phyloP scores from a whole-genome alignment of 1,140 invertebrate species.

The Zaprionus tsacasi region DNA sequence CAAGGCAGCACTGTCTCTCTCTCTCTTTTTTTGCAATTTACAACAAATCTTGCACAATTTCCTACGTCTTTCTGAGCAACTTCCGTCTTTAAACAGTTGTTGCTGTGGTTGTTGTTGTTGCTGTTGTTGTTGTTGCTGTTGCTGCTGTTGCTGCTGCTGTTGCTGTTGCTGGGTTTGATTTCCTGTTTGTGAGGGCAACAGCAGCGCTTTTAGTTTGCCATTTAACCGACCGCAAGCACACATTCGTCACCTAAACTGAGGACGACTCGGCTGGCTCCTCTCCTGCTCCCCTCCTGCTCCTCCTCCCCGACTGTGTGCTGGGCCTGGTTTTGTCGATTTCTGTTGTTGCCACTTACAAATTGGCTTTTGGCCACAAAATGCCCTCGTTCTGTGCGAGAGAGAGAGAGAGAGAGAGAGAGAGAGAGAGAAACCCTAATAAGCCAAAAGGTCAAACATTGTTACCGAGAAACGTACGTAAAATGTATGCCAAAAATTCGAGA shows the following conservation, averaged over 20 bases:
- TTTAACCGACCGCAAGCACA: constrained; percentile 59
- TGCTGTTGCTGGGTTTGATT: constrained; percentile 34
- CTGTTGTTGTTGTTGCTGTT: constrained; percentile 12
- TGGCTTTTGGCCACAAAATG: constrained; percentile 61
- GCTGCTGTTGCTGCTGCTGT: constrained; percentile 17
- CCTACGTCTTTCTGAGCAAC: constrained; percentile 18
- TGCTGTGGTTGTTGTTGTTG: not conserved
- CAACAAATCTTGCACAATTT: constrained; percentile 50
- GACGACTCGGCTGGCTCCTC: not conserved
- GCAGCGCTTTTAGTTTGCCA: constrained; percentile 53
- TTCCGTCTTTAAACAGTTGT: constrained; percentile 40
- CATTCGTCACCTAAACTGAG: constrained; percentile 53
- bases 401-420: too few species aligned
- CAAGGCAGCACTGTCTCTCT: constrained; percentile 10
- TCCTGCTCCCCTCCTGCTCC: not conserved
- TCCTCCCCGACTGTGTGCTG: too few species aligned
- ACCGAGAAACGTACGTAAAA: constrained; percentile 17
- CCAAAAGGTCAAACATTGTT: constrained; percentile 59
- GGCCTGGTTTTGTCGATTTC: constrained; percentile 35
- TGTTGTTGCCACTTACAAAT: constrained; percentile 66
- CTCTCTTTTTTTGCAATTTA: constrained; percentile 40
- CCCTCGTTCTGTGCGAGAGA: constrained; percentile 36
- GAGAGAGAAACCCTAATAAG: constrained; percentile 49
- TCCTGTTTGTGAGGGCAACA: constrained; percentile 30
- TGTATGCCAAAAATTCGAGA: constrained; percentile 20